A percentile compares a stretch with the other conserved stretches of the same genome.
Conservation (phyloP, 2,113 vertebrate genomes). For the Daboia siamensis region DNA sequence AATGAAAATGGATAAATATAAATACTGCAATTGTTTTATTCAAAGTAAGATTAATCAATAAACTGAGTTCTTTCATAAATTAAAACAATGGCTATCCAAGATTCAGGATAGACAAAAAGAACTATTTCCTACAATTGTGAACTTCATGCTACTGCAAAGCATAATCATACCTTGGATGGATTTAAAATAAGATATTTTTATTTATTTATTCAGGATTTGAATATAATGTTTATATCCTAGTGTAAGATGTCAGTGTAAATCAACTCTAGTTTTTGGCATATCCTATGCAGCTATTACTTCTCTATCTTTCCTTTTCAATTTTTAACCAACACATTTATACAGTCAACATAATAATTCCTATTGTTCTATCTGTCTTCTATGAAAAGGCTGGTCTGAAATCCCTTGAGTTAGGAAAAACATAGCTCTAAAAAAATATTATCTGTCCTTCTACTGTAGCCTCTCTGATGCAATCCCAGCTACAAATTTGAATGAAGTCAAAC, state of each 20-base stretch:
- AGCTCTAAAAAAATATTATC: neutral
- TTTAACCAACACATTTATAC: neutral
- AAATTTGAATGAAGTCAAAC: constrained; percentile 43
- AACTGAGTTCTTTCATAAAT: neutral
- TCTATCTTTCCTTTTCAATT: neutral
- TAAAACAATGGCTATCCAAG: neutral
- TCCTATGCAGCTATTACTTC: neutral
- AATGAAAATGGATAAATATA: neutral
- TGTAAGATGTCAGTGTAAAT: neutral
- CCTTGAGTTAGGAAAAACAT: neutral
- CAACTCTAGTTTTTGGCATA: neutral
- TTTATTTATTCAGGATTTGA: neutral
- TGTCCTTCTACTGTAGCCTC: neutral
- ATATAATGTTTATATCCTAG: neutral
- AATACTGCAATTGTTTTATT: neutral
- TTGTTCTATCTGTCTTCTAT: neutral
- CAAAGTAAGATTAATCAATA: neutral
- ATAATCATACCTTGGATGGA: neutral
- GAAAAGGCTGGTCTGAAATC: neutral
- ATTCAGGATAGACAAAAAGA: neutral
- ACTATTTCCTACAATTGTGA: neutral
- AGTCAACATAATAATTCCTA: neutral
- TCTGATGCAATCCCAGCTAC: neutral
- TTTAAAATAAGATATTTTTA: neutral
- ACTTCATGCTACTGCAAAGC: neutral